phyloP scores from a whole-genome alignment of 1,140 invertebrate genomes.

The Lepidurus packardi region DNA sequence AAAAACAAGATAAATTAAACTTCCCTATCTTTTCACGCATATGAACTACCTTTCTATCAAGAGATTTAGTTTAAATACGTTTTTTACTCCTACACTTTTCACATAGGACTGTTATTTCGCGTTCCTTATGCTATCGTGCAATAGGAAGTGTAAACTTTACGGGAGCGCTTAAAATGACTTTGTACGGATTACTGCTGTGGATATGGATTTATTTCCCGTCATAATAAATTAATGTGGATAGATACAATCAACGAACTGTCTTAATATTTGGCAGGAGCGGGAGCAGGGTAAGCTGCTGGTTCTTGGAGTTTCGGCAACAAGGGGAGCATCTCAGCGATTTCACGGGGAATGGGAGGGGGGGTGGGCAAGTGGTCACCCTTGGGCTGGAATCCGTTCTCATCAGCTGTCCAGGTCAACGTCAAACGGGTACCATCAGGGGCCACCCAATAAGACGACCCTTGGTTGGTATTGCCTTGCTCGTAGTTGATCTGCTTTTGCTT shows the following conservation, averaged over 20 bases:
- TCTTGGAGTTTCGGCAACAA: conserved; percentile 25
- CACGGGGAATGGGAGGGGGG: conserved; percentile 33
- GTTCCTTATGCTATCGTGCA: neutral
- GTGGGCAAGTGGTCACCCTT: conserved; percentile 40
- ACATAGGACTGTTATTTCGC: no score
- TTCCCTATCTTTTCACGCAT: no score
- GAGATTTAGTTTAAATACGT: no score
- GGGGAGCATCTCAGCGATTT: conserved; percentile 30
- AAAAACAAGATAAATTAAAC: no score
- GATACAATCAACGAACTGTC: neutral
- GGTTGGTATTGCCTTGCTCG: conserved; percentile 44
- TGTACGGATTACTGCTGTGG: neutral
- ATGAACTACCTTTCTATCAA: no score
- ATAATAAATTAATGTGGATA: conserved; percentile 15
- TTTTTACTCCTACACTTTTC: no score
- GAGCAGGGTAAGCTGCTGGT: conserved; percentile 11
- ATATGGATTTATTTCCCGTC: neutral
- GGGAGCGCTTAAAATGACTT: neutral
- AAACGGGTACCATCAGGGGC: conserved; percentile 38
- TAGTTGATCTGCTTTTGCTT: conserved; percentile 50
- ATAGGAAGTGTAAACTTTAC: neutral
- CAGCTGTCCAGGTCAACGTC: conserved; percentile 37
- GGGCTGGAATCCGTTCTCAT: conserved; percentile 40
- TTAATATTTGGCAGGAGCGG: conserved; percentile 2
- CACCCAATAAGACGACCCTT: conserved; percentile 40